Base-by-base conservation (phyloP, 2,888 invertebrate species). In the Synanthedon tipuliformis region DNA sequence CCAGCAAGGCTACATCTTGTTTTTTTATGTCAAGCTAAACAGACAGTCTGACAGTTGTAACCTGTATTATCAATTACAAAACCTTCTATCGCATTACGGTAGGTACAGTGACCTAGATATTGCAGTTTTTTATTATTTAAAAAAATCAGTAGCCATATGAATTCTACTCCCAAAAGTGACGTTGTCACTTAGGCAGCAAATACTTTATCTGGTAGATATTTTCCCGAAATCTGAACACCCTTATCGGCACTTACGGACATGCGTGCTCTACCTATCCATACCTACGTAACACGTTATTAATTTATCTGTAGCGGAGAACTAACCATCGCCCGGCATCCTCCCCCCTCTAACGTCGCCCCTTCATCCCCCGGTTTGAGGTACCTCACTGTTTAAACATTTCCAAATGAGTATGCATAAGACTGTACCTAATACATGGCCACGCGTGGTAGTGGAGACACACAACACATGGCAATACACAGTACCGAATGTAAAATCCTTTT, bases 341-440 rank as follows among this genome's bases (percentile, higher is more conserved):
- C 65, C 68, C 64, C 67, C 68, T 71, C 62, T 34, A 10, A 34
- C 34, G 34, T 34, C 34, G 34, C 34, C 34, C 5, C 34, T 34
- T 34, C 34, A 34, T 55, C 61, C 57, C 57, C 62, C 62, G 63
- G 57, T 56, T 59, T 55, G 56, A 50, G 56, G 59, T 61, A 61
- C 64, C 66, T 65, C 63, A 61, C 74, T 79, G 82, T 83, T 86
- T 83, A 84, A 86, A 85, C 84, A 84, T 81, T 81, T 79, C 86
- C 75, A 84, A 87, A 84, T 81, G 85, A 83, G 85, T 84, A 83
- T 85, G 85, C 86, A 82, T 79, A 80, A 81, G 78, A 81, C 77
- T 80, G 73, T 76, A 69, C 75, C 75, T 77, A 75, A 78, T 75
- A 81, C 79, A 79, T 75, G 77, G 76, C 73, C 78, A 75, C 65